Percentiles rank a stretch among this genome's conserved stretches.
phyloP scores from a whole-genome alignment of 1,140 invertebrate genomes.

The Ectropis grisescens region DNA sequence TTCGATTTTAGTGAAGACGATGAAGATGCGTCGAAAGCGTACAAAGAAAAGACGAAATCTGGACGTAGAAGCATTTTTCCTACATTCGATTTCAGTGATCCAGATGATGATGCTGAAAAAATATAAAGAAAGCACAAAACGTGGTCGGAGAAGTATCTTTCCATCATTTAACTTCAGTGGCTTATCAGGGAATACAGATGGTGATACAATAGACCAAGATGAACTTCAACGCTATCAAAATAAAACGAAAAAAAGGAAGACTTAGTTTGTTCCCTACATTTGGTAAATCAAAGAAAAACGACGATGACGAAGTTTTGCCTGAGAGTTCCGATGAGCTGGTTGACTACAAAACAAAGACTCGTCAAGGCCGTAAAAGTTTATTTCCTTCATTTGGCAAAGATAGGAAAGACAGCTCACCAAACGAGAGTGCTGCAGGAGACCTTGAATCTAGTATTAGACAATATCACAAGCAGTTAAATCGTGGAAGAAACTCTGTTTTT shows the following conservation, averaged over 20 bases:
- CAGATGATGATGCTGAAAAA: conserved; percentile 35
- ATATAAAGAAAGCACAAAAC: conserved; percentile 50
- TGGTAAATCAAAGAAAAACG: conserved; percentile 47
- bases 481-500: conserved; percentile 57
- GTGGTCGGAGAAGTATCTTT: conserved; percentile 52
- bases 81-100: conserved; percentile 45
- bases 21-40: conserved; percentile 16
- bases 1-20: conserved; percentile 54
- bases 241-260: conserved; percentile 47
- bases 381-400: conserved; percentile 55
- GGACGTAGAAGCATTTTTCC: conserved; percentile 43
- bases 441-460: conserved; percentile 48
- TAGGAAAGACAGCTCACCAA: conserved; percentile 36
- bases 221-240: conserved; percentile 54
- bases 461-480: conserved; percentile 49
- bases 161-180: conserved; percentile 55
- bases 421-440: conserved; percentile 23
- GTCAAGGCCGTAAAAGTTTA: conserved; percentile 39
- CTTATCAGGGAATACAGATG: conserved; percentile 35
- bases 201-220: conserved; percentile 49
- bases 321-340: conserved; percentile 57
- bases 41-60: conserved; percentile 29
- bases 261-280: conserved; percentile 56
- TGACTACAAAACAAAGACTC: conserved; percentile 56
- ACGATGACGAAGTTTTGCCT: conserved; percentile 48